Evolutionary conservation across 2,113 vertebrate genomes (phyloP), one percentile per base, ranked within the genome.

Genomic region (Anguilla rostrata): DNA sequence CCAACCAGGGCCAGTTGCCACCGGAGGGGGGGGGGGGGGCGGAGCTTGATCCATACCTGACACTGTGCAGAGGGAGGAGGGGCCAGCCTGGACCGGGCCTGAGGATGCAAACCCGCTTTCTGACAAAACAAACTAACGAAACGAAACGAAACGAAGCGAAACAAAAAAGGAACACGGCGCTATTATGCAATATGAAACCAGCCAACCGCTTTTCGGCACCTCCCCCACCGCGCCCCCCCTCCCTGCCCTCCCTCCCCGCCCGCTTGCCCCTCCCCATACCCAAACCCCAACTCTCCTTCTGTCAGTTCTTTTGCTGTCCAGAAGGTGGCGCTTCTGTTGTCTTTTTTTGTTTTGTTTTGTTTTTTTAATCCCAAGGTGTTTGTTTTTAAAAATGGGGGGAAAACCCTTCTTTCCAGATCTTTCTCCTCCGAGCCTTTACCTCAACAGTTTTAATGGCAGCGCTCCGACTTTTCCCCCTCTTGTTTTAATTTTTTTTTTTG

Each of bases 181-280:
- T 97, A 96, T 98, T 98, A 98, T 99, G 97, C 98, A 99, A 99
- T 98, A 98, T 96, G 94, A 97, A 98, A 97, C 98, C 98, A 99
- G 98, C 97, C 98, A 98, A 97, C 96, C 93, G 95, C 96, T 96
- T 91, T 95, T 89, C 89, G 90, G 93, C 93, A 88, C 93, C 92
- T 94, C 94, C 91, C 91, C 39, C 81, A 90, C 83, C 39, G 9
- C 79, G 94, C 93, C 95, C 92, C 93, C 22, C 85, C 91, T 86
- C 88, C 83, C 85, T 40, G 66, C 80, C 41, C 22, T 83, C 46
- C 83, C 86, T 88, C 88, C 0, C 83, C 60, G 75, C 79, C 56
- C 26, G 34, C 66, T 84, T 89, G 81, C 87, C 22, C 86, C 91
- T 22, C 14, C 79, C 94, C 93, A 91, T 95, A 92, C 93, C 22